phyloP scores from a whole-genome alignment of 2,888 invertebrate species.

The Acleris literana region DNA sequence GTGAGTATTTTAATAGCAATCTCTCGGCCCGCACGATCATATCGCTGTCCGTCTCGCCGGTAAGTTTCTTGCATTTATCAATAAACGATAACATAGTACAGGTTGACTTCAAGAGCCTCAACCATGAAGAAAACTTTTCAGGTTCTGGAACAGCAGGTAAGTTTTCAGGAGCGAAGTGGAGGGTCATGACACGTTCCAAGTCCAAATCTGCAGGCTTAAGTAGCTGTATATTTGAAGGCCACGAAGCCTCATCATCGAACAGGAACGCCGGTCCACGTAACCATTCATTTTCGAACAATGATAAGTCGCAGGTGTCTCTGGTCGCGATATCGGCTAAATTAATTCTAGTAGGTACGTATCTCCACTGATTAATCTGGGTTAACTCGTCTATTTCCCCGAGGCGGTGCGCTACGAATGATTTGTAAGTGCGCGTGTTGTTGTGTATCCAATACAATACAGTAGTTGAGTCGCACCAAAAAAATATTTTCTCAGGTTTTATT shows the following conservation, averaged over 20 bases:
- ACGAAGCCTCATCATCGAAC: neutral
- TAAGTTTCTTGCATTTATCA: conserved; percentile 5
- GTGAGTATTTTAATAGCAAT: conserved; percentile 1
- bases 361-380: conserved; percentile 41
- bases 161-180: neutral
- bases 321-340: conserved; percentile 40
- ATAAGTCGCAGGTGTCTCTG: neutral
- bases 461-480: conserved; percentile 41
- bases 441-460: conserved; percentile 42
- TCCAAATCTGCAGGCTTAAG: neutral
- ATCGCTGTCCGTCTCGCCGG: neutral
- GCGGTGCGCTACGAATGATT: too few relatives aligned
- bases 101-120: neutral
- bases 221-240: conserved; percentile 4
- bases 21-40: conserved; percentile 1
- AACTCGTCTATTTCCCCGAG: conserved; percentile 44
- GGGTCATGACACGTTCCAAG: neutral
- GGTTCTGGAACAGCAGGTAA: conserved; percentile 10
- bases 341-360: conserved; percentile 43
- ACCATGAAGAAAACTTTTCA: conserved; percentile 6
- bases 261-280: neutral
- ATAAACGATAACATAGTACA: conserved; percentile 1
- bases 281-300: neutral
- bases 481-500: neutral
- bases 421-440: too few relatives aligned